Percentiles rank a stretch among this genome's conserved stretches.
These are phyloP conservation scores for Erethizon dorsatum DNA, from an alignment of 2,797 vertebrate species.

Conservation along the genomic window DNA sequence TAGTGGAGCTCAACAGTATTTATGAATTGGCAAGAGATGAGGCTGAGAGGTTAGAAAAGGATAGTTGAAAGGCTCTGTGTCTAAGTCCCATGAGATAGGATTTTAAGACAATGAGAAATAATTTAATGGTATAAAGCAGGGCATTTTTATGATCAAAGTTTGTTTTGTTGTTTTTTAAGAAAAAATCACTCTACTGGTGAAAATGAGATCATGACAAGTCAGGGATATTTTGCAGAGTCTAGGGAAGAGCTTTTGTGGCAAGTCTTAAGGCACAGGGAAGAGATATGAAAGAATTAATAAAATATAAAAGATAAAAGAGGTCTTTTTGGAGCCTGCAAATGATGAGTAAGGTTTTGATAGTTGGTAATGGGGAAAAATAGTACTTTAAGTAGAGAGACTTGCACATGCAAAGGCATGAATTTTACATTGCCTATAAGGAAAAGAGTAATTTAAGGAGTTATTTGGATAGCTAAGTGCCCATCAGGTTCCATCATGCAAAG, in stretches of 20 bases:
- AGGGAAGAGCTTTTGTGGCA: not conserved
- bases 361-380: not conserved
- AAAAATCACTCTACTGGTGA: not conserved
- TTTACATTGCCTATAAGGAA: not conserved
- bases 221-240: not conserved
- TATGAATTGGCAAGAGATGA: not conserved
- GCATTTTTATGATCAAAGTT: not conserved
- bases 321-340: not conserved
- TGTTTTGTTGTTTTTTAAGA: not conserved
- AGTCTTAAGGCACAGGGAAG: not conserved
- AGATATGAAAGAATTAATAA: not conserved
- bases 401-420: not conserved
- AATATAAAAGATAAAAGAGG: not conserved
- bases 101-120: slow-evolving; percentile 1
- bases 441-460: not conserved
- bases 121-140: not conserved
- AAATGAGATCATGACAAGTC: not conserved
- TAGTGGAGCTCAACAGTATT: not conserved
- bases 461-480: not conserved
- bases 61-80: not conserved
- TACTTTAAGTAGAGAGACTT: not conserved
- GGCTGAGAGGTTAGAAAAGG: not conserved
- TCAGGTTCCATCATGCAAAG: slow-evolving; percentile 14
- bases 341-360: not conserved
- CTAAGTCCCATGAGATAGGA: not conserved